Conservation (phyloP, 2,888 invertebrate species). For the Pocota personata region DNA sequence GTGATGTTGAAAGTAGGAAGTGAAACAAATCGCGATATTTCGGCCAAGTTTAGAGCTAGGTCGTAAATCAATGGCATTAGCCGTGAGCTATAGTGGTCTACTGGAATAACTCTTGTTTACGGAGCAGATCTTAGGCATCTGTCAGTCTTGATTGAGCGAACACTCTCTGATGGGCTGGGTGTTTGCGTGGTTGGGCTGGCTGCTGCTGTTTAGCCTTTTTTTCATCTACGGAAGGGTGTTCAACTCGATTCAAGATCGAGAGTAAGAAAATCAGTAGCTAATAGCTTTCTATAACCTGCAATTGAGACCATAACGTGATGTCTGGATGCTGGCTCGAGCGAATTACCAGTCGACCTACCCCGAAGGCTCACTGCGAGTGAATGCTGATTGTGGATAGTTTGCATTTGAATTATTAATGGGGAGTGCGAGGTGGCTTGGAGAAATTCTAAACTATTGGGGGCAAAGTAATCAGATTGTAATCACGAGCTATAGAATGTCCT, state of each 20-base stretch:
- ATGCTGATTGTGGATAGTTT: constrained; percentile 33
- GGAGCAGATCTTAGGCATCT: constrained; percentile 51
- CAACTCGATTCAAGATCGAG: constrained; percentile 53
- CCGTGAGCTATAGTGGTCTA: constrained; percentile 55
- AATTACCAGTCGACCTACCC: constrained; percentile 63
- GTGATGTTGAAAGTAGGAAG: constrained; percentile 60
- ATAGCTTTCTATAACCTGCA: constrained; percentile 66
- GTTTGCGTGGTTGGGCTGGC: constrained; percentile 34
- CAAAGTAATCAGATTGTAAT: background rate
- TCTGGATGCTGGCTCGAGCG: constrained; percentile 37
- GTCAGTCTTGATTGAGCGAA: constrained; percentile 67
- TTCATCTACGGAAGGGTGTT: constrained; percentile 52
- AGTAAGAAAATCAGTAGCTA: constrained; percentile 69
- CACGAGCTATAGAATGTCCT: background rate
- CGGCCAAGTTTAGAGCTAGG: constrained; percentile 58
- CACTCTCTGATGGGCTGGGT: constrained; percentile 40
- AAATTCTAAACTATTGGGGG: background rate
- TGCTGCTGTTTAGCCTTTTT: constrained; percentile 12
- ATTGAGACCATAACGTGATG: constrained; percentile 64
- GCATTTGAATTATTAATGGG: constrained; percentile 19
- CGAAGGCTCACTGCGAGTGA: constrained; percentile 46
- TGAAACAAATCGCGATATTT: constrained; percentile 52
- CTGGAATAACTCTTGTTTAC: constrained; percentile 37
- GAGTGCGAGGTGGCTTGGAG: background rate
- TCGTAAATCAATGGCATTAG: constrained; percentile 66